Conservation (phyloP, 2,888 invertebrate species). For the Cataglyphis livida region DNA sequence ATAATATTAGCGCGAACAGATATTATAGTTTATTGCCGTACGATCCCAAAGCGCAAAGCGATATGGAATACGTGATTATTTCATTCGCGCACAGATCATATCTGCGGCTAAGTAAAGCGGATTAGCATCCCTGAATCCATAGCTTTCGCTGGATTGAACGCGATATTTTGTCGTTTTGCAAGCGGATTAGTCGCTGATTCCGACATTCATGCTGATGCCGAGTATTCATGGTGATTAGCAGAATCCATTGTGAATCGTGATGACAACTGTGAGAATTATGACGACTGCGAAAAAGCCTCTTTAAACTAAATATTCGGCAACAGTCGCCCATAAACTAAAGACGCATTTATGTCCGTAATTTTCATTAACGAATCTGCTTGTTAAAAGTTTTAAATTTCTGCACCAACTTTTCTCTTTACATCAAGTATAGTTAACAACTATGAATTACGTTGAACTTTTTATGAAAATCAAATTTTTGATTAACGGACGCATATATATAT, state of each 20-base stretch:
- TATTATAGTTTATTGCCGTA: slow-evolving; percentile 4
- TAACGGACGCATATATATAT: neutral
- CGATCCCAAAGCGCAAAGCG: neutral
- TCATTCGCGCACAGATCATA: slow-evolving; percentile 36
- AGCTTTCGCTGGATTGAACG: slow-evolving; percentile 44
- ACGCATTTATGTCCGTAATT: slow-evolving; percentile 48
- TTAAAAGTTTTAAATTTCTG: slow-evolving; percentile 67
- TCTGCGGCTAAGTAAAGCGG: slow-evolving; percentile 57
- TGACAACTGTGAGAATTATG: slow-evolving; percentile 52
- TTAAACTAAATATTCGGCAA: slow-evolving; percentile 30
- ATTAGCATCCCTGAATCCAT: slow-evolving; percentile 53
- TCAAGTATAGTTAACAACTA: slow-evolving; percentile 1
- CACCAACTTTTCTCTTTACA: slow-evolving; percentile 56
- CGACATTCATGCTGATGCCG: slow-evolving; percentile 49
- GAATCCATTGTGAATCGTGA: slow-evolving; percentile 49
- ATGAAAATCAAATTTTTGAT: neutral
- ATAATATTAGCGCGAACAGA: neutral
- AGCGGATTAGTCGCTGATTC: slow-evolving; percentile 40
- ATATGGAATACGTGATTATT: slow-evolving; percentile 13
- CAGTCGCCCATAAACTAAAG: neutral
- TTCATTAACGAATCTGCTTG: slow-evolving; percentile 64
- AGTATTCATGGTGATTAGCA: slow-evolving; percentile 63
- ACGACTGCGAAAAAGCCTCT: slow-evolving; percentile 49
- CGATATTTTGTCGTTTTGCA: slow-evolving; percentile 55
- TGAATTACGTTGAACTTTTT: neutral